phyloP scores from a whole-genome alignment of 2,797 vertebrate species.

The Sciurus carolinensis region DNA sequence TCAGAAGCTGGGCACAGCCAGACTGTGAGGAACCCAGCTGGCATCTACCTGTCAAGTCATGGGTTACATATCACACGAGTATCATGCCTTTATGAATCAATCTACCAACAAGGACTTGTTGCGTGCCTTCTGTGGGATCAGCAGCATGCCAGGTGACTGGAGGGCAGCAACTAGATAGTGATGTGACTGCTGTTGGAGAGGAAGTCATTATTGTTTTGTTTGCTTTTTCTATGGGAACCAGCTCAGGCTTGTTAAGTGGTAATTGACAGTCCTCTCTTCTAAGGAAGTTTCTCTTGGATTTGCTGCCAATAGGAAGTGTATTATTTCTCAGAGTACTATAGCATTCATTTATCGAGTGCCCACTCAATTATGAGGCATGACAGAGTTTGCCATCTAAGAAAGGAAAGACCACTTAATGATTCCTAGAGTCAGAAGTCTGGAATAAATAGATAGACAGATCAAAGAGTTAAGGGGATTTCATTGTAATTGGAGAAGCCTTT shows the following conservation, averaged over 20 bases:
- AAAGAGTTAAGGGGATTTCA: slow-evolving; percentile 72
- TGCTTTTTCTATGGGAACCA: slow-evolving; percentile 77
- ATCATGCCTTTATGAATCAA: slow-evolving; percentile 47
- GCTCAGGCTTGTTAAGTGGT: slow-evolving; percentile 80
- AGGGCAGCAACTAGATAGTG: slow-evolving; percentile 39
- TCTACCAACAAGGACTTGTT: slow-evolving; percentile 23
- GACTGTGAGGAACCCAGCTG: slow-evolving; percentile 63
- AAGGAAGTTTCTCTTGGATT: slow-evolving; percentile 80
- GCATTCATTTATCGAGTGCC: slow-evolving; percentile 83
- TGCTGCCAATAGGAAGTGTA: slow-evolving; percentile 82
- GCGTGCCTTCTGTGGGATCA: slow-evolving; percentile 37
- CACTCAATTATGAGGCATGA: slow-evolving; percentile 83
- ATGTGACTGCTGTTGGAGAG: slow-evolving; percentile 36
- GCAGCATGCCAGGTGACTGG: slow-evolving; percentile 63
- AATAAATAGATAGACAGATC: slow-evolving; percentile 74
- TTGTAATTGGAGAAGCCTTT: slow-evolving; percentile 47
- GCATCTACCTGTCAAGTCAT: slow-evolving; percentile 45
- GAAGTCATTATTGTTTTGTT: slow-evolving; percentile 48
- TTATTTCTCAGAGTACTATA: slow-evolving; percentile 74
- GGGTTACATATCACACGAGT: slow-evolving; percentile 40
- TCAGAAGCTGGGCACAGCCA: slow-evolving; percentile 58
- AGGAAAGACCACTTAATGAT: slow-evolving; percentile 79
- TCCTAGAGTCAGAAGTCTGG: slow-evolving; percentile 80
- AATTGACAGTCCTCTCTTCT: slow-evolving; percentile 80
- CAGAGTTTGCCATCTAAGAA: slow-evolving; percentile 78